Conservation (phyloP, 2,888 invertebrate species). For the Lasioglossum zephyrum region DNA sequence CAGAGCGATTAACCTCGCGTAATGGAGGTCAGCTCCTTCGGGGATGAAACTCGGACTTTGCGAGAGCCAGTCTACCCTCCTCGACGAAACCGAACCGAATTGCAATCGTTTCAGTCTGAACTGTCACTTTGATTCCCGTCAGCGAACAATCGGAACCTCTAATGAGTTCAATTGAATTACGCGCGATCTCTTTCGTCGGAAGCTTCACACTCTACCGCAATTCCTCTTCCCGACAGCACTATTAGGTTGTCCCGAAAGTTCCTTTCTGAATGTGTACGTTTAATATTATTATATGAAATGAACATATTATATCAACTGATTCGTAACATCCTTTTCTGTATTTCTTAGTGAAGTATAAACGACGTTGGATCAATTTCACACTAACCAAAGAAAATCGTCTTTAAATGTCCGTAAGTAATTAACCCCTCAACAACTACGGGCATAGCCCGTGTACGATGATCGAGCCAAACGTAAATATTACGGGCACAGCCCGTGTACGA, state of each 20-base stretch:
- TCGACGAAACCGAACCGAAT: conserved; percentile 61
- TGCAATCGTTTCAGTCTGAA: conserved; percentile 64
- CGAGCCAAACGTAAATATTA: too few species aligned
- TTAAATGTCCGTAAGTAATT: too few species aligned
- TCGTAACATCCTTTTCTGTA: too few species aligned
- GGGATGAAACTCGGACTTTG: conserved; percentile 77
- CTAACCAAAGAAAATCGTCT: too few species aligned
- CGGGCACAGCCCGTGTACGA: too few species aligned
- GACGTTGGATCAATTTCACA: too few species aligned
- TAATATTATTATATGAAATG: too few species aligned
- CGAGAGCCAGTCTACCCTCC: conserved; percentile 73
- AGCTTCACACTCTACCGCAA: not conserved
- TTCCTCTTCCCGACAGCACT: not conserved
- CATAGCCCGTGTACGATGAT: too few species aligned
- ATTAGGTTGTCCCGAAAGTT: not conserved
- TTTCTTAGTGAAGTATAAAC: too few species aligned
- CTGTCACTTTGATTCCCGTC: conserved; percentile 74
- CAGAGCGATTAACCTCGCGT: conserved; percentile 83
- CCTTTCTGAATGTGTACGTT: too few species aligned
- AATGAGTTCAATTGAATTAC: conserved; percentile 32
- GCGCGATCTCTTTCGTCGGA: not conserved
- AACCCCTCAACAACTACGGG: too few species aligned
- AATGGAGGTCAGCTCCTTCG: conserved; percentile 83
- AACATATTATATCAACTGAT: too few species aligned
- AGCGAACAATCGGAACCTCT: conserved; percentile 64